phyloP scores from a whole-genome alignment of 1,140 invertebrate species.

The Diorhabda elongata region DNA sequence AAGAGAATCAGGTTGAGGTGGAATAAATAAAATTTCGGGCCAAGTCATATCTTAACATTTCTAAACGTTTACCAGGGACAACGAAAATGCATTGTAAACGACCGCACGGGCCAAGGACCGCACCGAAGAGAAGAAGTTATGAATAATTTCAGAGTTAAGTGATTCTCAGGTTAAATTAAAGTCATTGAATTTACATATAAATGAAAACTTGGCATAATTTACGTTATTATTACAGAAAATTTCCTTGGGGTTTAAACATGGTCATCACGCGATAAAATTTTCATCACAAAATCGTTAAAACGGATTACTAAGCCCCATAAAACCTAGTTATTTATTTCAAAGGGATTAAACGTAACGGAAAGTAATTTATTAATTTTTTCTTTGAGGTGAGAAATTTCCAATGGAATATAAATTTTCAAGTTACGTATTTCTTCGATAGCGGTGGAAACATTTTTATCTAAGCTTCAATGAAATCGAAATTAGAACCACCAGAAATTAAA shows the following conservation, averaged over 20 bases:
- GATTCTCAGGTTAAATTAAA: conserved; percentile 27
- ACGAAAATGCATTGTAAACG: background rate
- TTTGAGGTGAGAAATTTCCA: too few species aligned
- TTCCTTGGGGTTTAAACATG: conserved; percentile 8
- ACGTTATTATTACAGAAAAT: conserved; percentile 16
- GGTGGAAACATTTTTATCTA: too few species aligned
- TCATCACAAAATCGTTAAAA: conserved; percentile 3
- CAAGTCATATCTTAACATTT: background rate
- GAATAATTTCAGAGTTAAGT: conserved; percentile 26
- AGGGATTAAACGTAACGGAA: background rate
- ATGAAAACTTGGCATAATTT: conserved; percentile 29
- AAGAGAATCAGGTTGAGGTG: background rate
- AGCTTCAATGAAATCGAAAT: too few species aligned
- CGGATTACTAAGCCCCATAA: background rate
- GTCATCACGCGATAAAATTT: conserved; percentile 17
- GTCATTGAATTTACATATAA: conserved; percentile 30
- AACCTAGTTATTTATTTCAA: background rate
- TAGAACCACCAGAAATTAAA: too few species aligned
- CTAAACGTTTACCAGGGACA: background rate
- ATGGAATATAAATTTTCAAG: too few species aligned
- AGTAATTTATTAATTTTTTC: too few species aligned
- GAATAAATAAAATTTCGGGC: background rate
- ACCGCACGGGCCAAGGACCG: conserved; percentile 12
- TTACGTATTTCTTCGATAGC: too few species aligned
- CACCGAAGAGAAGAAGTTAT: conserved; percentile 19